Percentiles rank a stretch among this genome's conserved stretches.
These are phyloP conservation scores for Betta splendens DNA, from an alignment of 2,797 vertebrate genomes.

Conservation along the genomic window DNA sequence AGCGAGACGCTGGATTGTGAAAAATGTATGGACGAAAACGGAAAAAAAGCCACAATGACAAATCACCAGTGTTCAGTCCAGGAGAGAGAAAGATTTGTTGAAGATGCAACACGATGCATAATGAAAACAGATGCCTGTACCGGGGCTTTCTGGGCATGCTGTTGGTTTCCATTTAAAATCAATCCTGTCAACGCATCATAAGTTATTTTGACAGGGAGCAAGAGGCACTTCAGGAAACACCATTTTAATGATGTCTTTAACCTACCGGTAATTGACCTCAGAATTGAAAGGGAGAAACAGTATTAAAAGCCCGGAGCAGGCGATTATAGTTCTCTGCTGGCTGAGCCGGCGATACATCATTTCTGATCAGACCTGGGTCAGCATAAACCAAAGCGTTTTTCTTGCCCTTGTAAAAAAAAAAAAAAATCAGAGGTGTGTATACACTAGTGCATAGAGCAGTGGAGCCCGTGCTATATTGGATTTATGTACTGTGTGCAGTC, in stretches of 20 bases:
- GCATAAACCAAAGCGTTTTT: slow-evolving; percentile 70
- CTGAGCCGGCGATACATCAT: slow-evolving; percentile 76
- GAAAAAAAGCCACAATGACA: slow-evolving; percentile 68
- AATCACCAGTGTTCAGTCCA: slow-evolving; percentile 67
- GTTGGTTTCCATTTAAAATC: slow-evolving; percentile 78
- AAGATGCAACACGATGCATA: slow-evolving; percentile 69
- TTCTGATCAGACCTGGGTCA: slow-evolving; percentile 79
- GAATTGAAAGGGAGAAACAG: slow-evolving; percentile 74
- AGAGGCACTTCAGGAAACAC: slow-evolving; percentile 80
- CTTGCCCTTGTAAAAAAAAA: slow-evolving; percentile 39
- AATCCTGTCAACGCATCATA: slow-evolving; percentile 79
- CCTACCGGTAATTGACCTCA: slow-evolving; percentile 80
- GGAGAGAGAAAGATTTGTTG: slow-evolving; percentile 73
- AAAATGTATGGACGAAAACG: slow-evolving; percentile 65
- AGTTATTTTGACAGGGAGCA: slow-evolving; percentile 82
- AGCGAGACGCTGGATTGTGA: slow-evolving; percentile 65
- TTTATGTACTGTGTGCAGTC: slow-evolving; percentile 62
- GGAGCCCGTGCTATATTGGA: slow-evolving; percentile 53
- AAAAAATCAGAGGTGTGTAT: slow-evolving; percentile 46
- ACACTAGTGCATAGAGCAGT: slow-evolving; percentile 52
- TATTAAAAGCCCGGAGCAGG: slow-evolving; percentile 74
- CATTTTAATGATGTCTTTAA: slow-evolving; percentile 83
- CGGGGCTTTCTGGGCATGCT: slow-evolving; percentile 65
- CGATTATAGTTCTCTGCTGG: slow-evolving; percentile 72
- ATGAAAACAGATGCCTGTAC: slow-evolving; percentile 76